Base-by-base conservation (phyloP, 2,797 vertebrate genomes). In the Danio kyathit region DNA sequence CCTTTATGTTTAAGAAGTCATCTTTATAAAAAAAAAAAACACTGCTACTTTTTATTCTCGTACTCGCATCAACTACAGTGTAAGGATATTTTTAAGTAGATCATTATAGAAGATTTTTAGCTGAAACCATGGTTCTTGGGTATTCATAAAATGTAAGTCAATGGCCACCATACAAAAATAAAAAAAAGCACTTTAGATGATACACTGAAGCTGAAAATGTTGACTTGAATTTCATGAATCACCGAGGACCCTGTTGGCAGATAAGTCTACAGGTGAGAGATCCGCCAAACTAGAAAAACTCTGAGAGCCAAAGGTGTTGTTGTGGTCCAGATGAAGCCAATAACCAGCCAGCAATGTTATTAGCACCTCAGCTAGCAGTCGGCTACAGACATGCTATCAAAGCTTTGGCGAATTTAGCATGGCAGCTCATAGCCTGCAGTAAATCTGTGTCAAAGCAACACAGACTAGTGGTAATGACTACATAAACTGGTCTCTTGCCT, bases 361-460 rank as follows among this genome's bases (percentile, higher is more conserved):
- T 66, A 74, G 41, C 79, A 74, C 60, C 69, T 74, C 69, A 64
- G 70, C 69, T 75, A 76, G 65, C 21, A 41, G 21, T 11, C 63
- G 51, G 54, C 76, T 79, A 54, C 10, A 44, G 38, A 64, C 43
- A 41, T 46, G 14, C 64, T n/a, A 48, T 54, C 57, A 72, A 54
- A 79, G 77, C 67, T 38, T 14, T 6, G 1, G 21, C 13, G 19
- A 82, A 51, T 83, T 76, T 66, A 82, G 44, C 54, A 80, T 52
- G n/a, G 51, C 51, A 76, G 49, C 59, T 74, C 61, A 19, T 69
- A 44, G 38, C 77, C 82, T 48, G 52, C 41, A 76, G 67, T 74
- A 77, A 65, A 80, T 43, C 52, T 49, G 49, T 73, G 44, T 79
- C 65, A 79, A 80, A 83, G 79, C 43, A 65, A 59, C 81, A 70